These are phyloP conservation scores for Otocyon megalotis DNA, from an alignment of 2,113 vertebrate species.

Conservation along the genomic window DNA sequence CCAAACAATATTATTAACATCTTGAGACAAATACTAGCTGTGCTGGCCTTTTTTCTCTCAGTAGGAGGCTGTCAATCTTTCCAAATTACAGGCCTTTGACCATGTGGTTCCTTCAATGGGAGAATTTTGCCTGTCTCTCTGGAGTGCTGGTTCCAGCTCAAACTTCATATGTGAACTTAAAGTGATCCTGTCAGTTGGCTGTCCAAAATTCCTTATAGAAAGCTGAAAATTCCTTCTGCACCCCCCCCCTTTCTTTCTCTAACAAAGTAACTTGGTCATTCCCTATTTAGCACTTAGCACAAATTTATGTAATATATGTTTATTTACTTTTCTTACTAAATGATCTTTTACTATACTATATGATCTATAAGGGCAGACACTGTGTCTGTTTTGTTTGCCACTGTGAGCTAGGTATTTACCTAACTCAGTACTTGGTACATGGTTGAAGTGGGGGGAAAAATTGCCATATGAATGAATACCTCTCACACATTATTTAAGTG, in stretches of 20 bases:
- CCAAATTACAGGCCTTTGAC: neutral
- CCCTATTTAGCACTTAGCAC: neutral
- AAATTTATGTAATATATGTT: neutral
- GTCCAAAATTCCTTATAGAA: neutral
- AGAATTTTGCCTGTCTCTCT: neutral
- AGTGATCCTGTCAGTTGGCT: neutral
- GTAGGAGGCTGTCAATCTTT: neutral
- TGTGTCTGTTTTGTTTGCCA: neutral
- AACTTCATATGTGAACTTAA: neutral
- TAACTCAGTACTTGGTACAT: neutral
- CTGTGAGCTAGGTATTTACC: neutral
- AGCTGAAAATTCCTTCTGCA: neutral
- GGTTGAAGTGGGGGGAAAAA: neutral
- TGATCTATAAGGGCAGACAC: neutral
- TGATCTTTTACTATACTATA: neutral
- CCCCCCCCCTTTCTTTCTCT: neutral
- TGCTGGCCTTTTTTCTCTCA: neutral
- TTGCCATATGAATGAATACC: neutral
- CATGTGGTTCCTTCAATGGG: neutral
- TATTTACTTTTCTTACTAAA: neutral
- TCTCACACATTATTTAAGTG: neutral
- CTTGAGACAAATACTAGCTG: neutral
- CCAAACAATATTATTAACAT: neutral
- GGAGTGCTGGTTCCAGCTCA: neutral
- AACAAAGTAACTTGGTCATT: neutral